These are phyloP conservation scores for Temnothorax nylanderi DNA, from an alignment of 1,140 invertebrate species.

Conservation along the genomic window DNA sequence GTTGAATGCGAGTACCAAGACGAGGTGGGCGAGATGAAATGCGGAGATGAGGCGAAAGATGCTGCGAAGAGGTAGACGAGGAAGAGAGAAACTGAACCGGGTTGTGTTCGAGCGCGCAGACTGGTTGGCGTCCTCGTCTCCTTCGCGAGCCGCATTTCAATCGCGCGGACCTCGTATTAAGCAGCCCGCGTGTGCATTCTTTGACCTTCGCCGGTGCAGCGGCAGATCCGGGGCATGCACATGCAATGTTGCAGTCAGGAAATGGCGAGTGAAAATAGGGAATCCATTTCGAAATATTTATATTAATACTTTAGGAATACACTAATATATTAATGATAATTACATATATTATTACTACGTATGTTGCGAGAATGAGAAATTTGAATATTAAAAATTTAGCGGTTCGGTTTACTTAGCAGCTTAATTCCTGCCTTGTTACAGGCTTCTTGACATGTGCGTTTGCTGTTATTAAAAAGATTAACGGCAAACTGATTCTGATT, in stretches of 20 bases:
- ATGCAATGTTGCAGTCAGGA: conserved; percentile 48
- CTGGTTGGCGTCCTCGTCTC: conserved; percentile 78
- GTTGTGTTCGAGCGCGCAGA: conserved; percentile 67
- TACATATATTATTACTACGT: neutral
- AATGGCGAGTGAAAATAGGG: neutral
- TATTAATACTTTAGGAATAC: conserved; percentile 15
- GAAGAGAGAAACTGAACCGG: conserved; percentile 53
- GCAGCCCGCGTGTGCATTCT: conserved; percentile 69
- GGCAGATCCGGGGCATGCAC: conserved; percentile 52
- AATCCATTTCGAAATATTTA: neutral
- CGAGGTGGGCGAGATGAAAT: conserved; percentile 35
- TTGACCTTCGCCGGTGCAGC: conserved; percentile 69
- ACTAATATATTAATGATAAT: neutral
- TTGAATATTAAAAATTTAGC: neutral
- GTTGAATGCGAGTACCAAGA: conserved; percentile 55
- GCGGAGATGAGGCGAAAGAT: neutral
- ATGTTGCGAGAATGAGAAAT: neutral
- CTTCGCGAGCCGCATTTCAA: conserved; percentile 73
- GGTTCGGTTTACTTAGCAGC: neutral
- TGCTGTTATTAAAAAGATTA: neutral
- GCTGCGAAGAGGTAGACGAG: conserved; percentile 34
- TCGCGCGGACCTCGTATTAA: conserved; percentile 68
- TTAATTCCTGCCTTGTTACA: neutral
- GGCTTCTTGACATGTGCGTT: neutral
- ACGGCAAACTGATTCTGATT: neutral